Conservation (phyloP, 2,113 vertebrate species). For the Odocoileus virginianus region DNA sequence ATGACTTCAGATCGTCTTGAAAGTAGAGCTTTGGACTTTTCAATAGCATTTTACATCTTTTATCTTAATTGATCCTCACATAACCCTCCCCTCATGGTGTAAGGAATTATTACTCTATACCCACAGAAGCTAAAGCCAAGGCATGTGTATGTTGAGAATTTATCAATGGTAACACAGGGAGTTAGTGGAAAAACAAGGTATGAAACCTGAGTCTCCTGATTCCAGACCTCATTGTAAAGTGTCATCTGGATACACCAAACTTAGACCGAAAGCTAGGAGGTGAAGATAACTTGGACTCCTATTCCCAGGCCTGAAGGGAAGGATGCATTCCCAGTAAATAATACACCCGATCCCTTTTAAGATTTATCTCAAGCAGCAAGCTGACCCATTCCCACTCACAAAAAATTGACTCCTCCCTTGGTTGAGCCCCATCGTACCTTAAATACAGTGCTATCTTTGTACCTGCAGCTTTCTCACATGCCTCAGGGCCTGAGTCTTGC, state of each 20-base stretch:
- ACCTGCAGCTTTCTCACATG: neutral
- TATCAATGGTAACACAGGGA: neutral
- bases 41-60: neutral
- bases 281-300: neutral
- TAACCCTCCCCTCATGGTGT: too few relatives aligned
- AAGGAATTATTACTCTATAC: neutral
- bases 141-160: neutral
- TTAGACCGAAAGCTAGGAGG: neutral
- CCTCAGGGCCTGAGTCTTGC: neutral
- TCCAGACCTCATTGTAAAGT: neutral
- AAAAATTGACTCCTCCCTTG: neutral
- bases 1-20: neutral
- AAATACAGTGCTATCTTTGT: neutral
- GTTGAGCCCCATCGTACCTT: neutral
- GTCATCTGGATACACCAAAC: neutral
- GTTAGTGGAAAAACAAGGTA: neutral
- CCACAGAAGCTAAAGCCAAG: neutral
- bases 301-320: neutral
- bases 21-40: neutral
- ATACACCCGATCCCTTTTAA: neutral
- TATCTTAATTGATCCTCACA: neutral
- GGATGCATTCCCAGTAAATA: neutral
- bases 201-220: neutral
- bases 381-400: neutral
- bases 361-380: neutral